Evolutionary conservation across 37 sponge, comb jelly and placozoan genomes (phyloP).

Genomic region (Halisarca cf. caerulea): DNA sequence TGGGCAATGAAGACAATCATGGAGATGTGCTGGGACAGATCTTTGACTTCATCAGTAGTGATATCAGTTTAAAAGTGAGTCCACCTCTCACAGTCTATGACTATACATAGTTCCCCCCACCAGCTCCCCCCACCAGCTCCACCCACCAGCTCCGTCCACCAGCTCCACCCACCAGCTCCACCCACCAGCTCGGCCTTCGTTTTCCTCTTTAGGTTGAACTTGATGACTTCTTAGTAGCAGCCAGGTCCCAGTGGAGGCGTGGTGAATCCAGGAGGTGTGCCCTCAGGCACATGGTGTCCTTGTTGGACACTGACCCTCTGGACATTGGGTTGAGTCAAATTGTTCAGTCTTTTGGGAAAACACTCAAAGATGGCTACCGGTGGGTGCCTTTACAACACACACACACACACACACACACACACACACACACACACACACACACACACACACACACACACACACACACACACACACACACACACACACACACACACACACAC

Average conservation of each 20-base stretch:
- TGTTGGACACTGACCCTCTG: constrained; percentile 47
- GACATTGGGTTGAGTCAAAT: constrained; percentile 65
- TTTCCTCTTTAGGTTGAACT: constrained; percentile 58
- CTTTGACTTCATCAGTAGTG: constrained; percentile 15
- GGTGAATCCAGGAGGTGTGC: constrained; percentile 71
- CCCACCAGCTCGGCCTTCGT: not conserved
- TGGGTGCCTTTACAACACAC: too few species aligned
- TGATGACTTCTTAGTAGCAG: constrained; percentile 77
- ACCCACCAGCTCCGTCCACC: too few species aligned
- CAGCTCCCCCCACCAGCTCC: too few species aligned
- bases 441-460: too few species aligned
- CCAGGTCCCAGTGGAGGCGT: constrained; percentile 64
- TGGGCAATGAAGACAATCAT: not conserved
- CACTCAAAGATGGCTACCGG: constrained; percentile 45
- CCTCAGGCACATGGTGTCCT: constrained; percentile 75
- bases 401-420: too few species aligned
- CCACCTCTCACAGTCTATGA: too few species aligned
- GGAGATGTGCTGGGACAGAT: not conserved
- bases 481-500: too few species aligned
- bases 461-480: too few species aligned
- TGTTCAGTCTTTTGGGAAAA: constrained; percentile 56
- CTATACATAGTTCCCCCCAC: too few species aligned
- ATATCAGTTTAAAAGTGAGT: not conserved
- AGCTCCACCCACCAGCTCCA: too few species aligned
- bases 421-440: not conserved